phyloP scores from a whole-genome alignment of 2,797 vertebrate species.

The Clarias platycephalus region DNA sequence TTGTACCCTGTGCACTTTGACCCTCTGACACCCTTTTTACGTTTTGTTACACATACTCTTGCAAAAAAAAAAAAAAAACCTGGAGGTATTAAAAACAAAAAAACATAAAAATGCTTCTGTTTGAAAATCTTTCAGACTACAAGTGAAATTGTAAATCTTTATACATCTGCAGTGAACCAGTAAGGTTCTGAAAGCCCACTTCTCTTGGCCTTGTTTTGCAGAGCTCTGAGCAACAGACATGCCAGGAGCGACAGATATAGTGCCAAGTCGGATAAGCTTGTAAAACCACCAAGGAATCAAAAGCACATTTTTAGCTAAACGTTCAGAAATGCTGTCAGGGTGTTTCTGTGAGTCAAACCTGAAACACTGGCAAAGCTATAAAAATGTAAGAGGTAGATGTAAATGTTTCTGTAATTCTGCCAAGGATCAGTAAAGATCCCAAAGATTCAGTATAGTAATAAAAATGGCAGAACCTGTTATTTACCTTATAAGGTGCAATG shows the following conservation, averaged over 20 bases:
- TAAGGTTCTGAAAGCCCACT: conserved; percentile 40
- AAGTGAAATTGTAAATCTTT: conserved; percentile 50
- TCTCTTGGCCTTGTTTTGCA: conserved; percentile 56
- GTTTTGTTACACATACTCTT: conserved; percentile 31
- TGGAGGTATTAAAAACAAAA: conserved; percentile 31
- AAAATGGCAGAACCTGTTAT: background rate
- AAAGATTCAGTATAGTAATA: background rate
- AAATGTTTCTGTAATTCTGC: conserved; percentile 1
- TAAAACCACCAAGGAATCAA: conserved; percentile 74
- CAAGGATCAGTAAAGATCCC: background rate
- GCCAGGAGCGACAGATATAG: conserved; percentile 71
- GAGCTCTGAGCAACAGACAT: conserved; percentile 69
- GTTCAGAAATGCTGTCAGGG: conserved; percentile 65
- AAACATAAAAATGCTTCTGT: conserved; percentile 33
- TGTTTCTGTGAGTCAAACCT: conserved; percentile 67
- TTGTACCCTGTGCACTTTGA: conserved; percentile 40
- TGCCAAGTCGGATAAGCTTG: conserved; percentile 74
- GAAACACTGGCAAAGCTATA: conserved; percentile 67
- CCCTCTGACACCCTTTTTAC: conserved; percentile 38
- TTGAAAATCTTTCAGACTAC: conserved; percentile 46
- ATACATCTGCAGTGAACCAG: conserved; percentile 44
- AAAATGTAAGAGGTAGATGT: conserved; percentile 38
- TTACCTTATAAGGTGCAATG: background rate
- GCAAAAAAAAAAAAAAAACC: conserved; percentile 19
- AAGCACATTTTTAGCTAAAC: conserved; percentile 76